These are phyloP conservation scores for Drosophila eugracilis DNA, from an alignment of 1,140 invertebrate genomes.

Conservation along the genomic window DNA sequence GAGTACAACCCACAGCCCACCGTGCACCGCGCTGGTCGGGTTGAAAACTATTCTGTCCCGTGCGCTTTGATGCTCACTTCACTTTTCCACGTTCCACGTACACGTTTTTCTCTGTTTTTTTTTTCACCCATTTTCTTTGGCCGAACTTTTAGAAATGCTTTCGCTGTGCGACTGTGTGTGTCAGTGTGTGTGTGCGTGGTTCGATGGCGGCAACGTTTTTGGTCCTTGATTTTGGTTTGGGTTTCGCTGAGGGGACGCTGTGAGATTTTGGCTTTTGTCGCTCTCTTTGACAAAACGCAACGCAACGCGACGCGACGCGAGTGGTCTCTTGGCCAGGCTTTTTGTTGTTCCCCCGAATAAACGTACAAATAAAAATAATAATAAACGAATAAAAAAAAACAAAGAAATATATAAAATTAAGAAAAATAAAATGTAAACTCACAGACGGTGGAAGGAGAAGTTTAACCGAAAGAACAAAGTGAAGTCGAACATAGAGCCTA, in stretches of 20 bases:
- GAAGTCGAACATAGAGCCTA: constrained; percentile 1
- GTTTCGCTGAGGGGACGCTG: constrained; percentile 67
- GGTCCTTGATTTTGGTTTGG: constrained; percentile 73
- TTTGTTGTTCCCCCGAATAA: constrained; percentile 65
- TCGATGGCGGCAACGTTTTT: constrained; percentile 77
- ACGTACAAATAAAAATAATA: constrained; percentile 46
- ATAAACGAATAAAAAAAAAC: constrained; percentile 27
- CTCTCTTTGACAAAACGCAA: constrained; percentile 81
- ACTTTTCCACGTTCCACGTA: constrained; percentile 56
- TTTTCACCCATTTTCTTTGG: constrained; percentile 50
- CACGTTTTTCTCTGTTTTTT: constrained; percentile 20
- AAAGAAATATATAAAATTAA: background rate
- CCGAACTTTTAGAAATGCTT: constrained; percentile 66
- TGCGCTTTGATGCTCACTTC: constrained; percentile 82
- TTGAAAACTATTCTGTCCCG: constrained; percentile 78
- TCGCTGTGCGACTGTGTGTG: constrained; percentile 40
- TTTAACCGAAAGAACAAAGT: background rate
- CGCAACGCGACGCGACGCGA: constrained; percentile 75
- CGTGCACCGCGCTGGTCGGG: constrained; percentile 64
- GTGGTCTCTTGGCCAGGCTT: constrained; percentile 75
- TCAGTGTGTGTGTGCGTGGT: constrained; percentile 45
- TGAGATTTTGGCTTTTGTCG: constrained; percentile 83
- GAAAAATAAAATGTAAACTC: constrained; percentile 17
- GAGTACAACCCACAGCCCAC: constrained; percentile 16
- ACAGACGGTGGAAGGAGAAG: background rate